phyloP scores from a whole-genome alignment of 2,797 vertebrate species.

The Chaenodraco wilsoni region DNA sequence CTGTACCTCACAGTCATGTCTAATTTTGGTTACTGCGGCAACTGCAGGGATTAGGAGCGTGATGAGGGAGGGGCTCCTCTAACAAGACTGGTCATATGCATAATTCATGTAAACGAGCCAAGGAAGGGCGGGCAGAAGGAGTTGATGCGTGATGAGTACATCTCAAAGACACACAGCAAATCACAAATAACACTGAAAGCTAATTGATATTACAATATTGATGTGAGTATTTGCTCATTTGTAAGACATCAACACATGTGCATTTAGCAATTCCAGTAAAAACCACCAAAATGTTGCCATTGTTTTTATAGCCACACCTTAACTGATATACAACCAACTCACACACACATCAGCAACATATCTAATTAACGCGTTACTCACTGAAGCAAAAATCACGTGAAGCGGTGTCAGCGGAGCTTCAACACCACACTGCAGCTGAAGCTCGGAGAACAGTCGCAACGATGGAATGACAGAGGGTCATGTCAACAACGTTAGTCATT shows the following conservation, averaged over 20 bases:
- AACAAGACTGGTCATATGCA: slow-evolving; percentile 80
- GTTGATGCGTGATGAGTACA: slow-evolving; percentile 66
- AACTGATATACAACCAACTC: background rate
- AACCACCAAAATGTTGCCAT: background rate
- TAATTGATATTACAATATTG: slow-evolving; percentile 21
- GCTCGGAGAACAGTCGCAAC: slow-evolving; percentile 49
- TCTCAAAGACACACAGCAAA: slow-evolving; percentile 25
- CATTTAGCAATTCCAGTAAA: slow-evolving; percentile 1
- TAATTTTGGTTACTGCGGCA: slow-evolving; percentile 79
- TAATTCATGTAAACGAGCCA: slow-evolving; percentile 81
- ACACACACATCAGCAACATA: slow-evolving; percentile 15
- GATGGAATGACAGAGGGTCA: slow-evolving; percentile 59
- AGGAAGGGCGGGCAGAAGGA: slow-evolving; percentile 30
- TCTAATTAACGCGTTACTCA: slow-evolving; percentile 40
- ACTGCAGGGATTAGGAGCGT: slow-evolving; percentile 75
- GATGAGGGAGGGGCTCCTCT: slow-evolving; percentile 72
- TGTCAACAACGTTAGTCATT: slow-evolving; percentile 63
- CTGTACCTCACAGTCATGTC: slow-evolving; percentile 70
- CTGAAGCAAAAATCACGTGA: slow-evolving; percentile 40
- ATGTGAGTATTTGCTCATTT: slow-evolving; percentile 17
- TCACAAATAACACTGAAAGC: slow-evolving; percentile 34
- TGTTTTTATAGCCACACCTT: slow-evolving; percentile 18
- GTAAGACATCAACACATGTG: slow-evolving; percentile 18
- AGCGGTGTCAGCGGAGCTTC: slow-evolving; percentile 41
- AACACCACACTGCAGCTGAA: slow-evolving; percentile 37